Base-by-base conservation (phyloP, 92 coral and sea anemone genomes). In the Heliopora coerulea region DNA sequence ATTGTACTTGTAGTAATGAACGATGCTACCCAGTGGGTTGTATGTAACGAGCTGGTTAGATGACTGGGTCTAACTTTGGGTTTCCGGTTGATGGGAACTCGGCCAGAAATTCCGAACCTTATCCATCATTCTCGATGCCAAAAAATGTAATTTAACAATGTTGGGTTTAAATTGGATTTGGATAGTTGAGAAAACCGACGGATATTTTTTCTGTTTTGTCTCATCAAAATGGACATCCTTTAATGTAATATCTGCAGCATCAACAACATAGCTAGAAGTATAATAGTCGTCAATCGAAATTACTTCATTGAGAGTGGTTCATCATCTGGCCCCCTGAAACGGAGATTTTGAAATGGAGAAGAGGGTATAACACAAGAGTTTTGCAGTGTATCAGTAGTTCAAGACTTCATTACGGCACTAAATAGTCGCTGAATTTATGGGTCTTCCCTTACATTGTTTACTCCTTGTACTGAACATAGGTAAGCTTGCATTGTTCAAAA, bases 41-140 rank as follows among this genome's bases (percentile, higher is more conserved):
- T 35, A 59, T 59, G 35, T 59, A 59, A 35, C 24, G 65, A 30
- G 35, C 30, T 59, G 24, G 35, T 14, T 18, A 59, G 34, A 15
- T 59, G 30, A 59, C 24, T 26, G 65, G 65, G 35, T 35, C 30
- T 35, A 59, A 17, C 24, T 59, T 59, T 59, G 65, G 65, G 35
- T 59, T 59, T 30, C 65, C 35, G 14, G 34, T 17, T 59, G 34
- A 26, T 59, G 65, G 34, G 65, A 59, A 30, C 30, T 30, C 35
- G 34, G 56, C 66, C 0, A 25, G 54, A 21, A 73, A 73, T 8
- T 66, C 68, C 7, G 49, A 31, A 33, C 46, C 12, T 15, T 59
- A 32, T 4, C 34, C 42, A 58, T 73, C 54, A 35, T 73, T 73
- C 62, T 73, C 34, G 46, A 73, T 73, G 41, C 54, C 68, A 73